Evolutionary conservation across 2,888 invertebrate species (phyloP), one percentile per base, ranked within the genome.

Genomic region (Apotomis turbidana): DNA sequence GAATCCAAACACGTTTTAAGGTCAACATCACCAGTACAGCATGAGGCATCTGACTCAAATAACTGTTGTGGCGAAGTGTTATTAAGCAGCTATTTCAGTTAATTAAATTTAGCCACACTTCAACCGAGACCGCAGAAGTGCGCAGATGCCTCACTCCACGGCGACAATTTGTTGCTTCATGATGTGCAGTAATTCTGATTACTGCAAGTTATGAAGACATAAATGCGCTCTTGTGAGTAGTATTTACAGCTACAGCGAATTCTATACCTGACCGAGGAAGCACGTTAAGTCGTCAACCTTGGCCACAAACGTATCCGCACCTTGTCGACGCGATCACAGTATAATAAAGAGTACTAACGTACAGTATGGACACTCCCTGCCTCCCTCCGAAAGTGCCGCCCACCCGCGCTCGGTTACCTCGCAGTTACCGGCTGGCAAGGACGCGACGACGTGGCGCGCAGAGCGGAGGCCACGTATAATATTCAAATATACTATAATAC

Each of bases 21-120:
- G 71, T 67, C 71, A 71, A 55, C 59, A 71, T 38, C 59, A 54
- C 69, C 68, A 57, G 60, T 49, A 61, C 60, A 66, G 64, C 61
- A 57, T 58, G 68, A 68, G 46, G 67, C 44, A 71, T 58, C 66
- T 59, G 72, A 64, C 63, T 62, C 61, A 54, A 58, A 44, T 60
- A 66, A 55, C 63, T 69, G 68, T 66, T 68, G 72, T 54, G 62
- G 67, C 54, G 59, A 68, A 57, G 68, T 52, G 58, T 70, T 69
- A 70, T 67, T 74, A 70, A 71, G 10, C 68, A 63, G 49, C 76
- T 59, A 76, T 78, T 77, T 74, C 66, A 77, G 78, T 77, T 78
- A 77, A 81, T 81, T 81, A 79, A 77, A 82, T 80, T 78, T 80
- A 83, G 80, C 80, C 69, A 68, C 76, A 78, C 77, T 74, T 69